These are phyloP conservation scores for Ypsolopha sequella DNA, from an alignment of 2,888 invertebrate genomes.

Conservation along the genomic window DNA sequence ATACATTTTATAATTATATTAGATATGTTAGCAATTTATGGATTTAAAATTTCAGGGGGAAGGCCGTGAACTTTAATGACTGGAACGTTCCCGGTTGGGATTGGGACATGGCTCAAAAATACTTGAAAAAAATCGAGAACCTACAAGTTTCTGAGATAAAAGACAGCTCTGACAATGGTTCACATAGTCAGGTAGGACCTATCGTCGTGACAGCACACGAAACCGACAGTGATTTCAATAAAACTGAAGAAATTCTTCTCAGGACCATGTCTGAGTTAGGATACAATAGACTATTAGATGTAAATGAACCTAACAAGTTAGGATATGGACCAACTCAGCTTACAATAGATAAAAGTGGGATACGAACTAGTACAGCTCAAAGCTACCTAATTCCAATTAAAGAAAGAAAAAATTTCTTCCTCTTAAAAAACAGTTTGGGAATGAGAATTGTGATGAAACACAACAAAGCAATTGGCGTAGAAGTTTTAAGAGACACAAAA, in stretches of 20 bases:
- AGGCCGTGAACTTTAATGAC: not conserved
- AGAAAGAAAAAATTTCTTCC: conserved; percentile 75
- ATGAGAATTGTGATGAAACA: conserved; percentile 73
- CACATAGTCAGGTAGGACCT: not conserved
- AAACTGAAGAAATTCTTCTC: not conserved
- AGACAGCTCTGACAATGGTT: not conserved
- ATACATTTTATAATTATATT: too few relatives aligned
- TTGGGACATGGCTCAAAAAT: not conserved
- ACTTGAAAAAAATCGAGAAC: not conserved
- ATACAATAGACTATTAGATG: not conserved
- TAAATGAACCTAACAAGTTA: not conserved
- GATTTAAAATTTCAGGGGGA: not conserved
- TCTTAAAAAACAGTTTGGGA: conserved; percentile 79
- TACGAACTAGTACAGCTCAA: conserved; percentile 16
- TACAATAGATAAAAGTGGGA: not conserved
- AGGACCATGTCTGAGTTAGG: not conserved
- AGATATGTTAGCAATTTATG: too few relatives aligned
- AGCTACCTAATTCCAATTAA: conserved; percentile 19
- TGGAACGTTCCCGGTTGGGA: not conserved
- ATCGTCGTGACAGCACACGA: not conserved
- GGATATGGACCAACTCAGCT: not conserved
- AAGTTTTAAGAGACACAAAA: conserved; percentile 72
- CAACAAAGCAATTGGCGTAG: conserved; percentile 74
- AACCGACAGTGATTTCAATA: not conserved
- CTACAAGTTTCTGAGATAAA: not conserved